Percentiles rank a stretch among this genome's conserved stretches.
These are phyloP conservation scores for Petroica traversi DNA, from an alignment of 2,113 vertebrate genomes.

Conservation along the genomic window DNA sequence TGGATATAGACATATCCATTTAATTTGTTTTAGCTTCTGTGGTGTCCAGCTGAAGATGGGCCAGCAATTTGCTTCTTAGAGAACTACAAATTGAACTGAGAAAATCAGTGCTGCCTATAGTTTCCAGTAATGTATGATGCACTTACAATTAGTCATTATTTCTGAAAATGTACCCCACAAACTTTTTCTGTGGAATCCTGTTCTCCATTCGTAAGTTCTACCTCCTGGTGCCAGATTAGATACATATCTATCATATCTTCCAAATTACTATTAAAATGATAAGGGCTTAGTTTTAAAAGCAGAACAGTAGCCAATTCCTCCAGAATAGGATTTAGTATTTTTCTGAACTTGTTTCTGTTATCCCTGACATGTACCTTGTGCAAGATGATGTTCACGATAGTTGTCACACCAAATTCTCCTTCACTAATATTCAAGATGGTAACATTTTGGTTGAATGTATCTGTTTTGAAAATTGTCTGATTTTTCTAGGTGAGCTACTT, in stretches of 20 bases:
- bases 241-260: accelerated
- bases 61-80: neutral
- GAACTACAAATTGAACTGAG: neutral
- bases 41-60: neutral
- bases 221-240: neutral
- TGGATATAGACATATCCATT: neutral
- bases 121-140: neutral
- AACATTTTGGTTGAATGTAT: neutral
- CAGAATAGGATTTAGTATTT: neutral
- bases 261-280: neutral
- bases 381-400: neutral
- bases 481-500: neutral
- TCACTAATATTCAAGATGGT: neutral
- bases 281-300: neutral
- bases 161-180: neutral
- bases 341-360: neutral
- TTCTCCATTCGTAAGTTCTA: neutral
- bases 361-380: accelerated
- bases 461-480: neutral
- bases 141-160: neutral
- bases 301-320: neutral
- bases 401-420: neutral
- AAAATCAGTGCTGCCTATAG: neutral
- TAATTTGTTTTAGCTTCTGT: neutral
- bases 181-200: neutral